These are phyloP conservation scores for Colletes gigas DNA, from an alignment of 1,140 invertebrate species.

Conservation along the genomic window DNA sequence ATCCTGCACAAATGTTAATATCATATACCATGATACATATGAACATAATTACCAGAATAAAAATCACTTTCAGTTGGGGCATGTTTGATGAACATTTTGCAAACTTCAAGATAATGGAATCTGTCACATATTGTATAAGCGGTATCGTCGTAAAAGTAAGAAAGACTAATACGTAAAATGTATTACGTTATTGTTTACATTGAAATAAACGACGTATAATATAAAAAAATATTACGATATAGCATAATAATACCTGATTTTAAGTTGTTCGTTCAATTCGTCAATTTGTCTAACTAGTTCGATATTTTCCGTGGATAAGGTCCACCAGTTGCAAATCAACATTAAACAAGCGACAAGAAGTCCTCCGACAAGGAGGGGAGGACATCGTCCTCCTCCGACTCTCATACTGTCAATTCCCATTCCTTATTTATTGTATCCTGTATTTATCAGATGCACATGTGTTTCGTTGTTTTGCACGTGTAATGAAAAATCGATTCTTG, in stretches of 20 bases:
- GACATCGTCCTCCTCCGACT: constrained; percentile 80
- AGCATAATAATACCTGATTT: constrained; percentile 73
- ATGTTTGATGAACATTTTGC: neutral
- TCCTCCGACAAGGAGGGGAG: constrained; percentile 77
- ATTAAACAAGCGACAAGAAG: constrained; percentile 78
- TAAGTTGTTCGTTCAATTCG: constrained; percentile 79
- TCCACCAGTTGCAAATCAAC: constrained; percentile 81
- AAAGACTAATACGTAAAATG: neutral
- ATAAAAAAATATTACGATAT: neutral
- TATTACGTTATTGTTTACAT: neutral
- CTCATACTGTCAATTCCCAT: constrained; percentile 82
- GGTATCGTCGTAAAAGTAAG: neutral
- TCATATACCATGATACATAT: neutral
- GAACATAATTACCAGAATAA: neutral
- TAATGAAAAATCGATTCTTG: constrained; percentile 22
- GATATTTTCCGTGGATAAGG: constrained; percentile 78
- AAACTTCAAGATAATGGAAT: constrained; percentile 9
- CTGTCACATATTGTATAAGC: neutral
- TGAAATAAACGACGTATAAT: neutral
- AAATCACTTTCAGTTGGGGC: neutral
- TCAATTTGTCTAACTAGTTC: constrained; percentile 80
- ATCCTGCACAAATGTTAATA: neutral
- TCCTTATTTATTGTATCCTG: constrained; percentile 56
- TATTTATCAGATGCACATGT: constrained; percentile 33
- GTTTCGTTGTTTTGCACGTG: neutral